Percentiles rank a stretch among this genome's conserved stretches.
These are phyloP conservation scores for Varecia variegata DNA, from an alignment of 2,797 vertebrate genomes.

Conservation along the genomic window DNA sequence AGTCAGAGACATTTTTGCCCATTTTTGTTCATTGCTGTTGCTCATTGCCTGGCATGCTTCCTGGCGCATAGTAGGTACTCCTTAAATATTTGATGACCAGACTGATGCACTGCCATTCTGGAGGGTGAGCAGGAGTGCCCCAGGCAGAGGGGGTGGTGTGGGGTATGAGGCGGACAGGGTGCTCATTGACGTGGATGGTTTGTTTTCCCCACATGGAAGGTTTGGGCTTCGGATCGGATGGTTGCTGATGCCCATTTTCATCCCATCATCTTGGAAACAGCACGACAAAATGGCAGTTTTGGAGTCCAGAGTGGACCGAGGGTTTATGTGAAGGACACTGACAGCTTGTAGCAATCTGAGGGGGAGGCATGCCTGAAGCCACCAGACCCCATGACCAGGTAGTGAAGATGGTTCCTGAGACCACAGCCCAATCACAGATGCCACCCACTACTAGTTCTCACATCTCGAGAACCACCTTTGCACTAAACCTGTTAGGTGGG, in stretches of 20 bases:
- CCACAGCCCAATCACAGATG: neutral
- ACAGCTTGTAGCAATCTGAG: neutral
- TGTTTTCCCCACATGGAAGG: neutral
- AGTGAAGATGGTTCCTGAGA: neutral
- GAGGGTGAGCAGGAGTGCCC: neutral
- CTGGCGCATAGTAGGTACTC: neutral
- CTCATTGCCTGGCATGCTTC: neutral
- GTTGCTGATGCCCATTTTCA: neutral
- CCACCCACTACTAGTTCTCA: neutral
- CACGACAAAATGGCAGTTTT: neutral
- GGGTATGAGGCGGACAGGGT: neutral
- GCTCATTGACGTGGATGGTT: neutral
- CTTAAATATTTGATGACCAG: neutral
- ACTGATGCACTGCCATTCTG: neutral
- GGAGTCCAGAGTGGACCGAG: neutral
- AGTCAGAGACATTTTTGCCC: neutral
- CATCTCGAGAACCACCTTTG: neutral
- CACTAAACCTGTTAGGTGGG: neutral
- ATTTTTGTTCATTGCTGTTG: neutral
- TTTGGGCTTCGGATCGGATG: neutral
- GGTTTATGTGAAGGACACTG: neutral
- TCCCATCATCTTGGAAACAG: neutral
- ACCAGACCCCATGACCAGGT: neutral
- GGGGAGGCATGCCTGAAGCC: neutral
- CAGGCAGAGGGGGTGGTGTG: neutral